phyloP scores from a whole-genome alignment of 2,113 vertebrate species.

The Dasyornis broadbenti region DNA sequence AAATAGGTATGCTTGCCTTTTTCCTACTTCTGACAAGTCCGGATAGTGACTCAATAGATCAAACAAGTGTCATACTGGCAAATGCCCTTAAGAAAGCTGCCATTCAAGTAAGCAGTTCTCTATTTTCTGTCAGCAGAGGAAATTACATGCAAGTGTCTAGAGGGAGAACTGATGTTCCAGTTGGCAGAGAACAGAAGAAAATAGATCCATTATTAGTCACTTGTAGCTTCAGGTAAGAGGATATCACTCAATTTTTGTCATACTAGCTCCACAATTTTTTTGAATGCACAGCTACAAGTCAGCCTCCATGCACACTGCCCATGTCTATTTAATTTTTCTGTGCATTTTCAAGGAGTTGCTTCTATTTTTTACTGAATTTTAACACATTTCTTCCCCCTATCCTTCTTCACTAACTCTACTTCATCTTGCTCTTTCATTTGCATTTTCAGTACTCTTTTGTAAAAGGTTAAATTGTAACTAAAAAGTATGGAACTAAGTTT shows the following conservation, averaged over 20 bases:
- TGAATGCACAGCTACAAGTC: neutral
- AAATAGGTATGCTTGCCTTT: neutral
- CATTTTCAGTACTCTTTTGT: neutral
- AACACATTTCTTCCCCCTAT: neutral
- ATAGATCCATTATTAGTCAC: neutral
- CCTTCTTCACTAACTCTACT: neutral
- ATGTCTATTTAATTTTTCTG: neutral
- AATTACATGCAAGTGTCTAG: neutral
- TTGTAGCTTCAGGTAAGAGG: neutral
- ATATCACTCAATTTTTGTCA: neutral
- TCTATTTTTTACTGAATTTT: neutral
- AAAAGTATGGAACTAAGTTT: neutral
- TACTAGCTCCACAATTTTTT: neutral
- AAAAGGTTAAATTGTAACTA: neutral
- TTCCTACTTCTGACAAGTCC: neutral
- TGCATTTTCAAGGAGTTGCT: neutral
- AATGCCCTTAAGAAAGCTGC: neutral
- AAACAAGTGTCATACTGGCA: neutral
- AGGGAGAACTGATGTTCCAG: neutral
- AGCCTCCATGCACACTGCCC: neutral
- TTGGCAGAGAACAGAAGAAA: neutral
- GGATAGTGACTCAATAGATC: neutral
- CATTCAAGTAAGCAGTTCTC: neutral
- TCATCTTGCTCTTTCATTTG: neutral
- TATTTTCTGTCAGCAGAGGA: neutral